Conservation (phyloP, 2,797 vertebrate genomes). For the Oryzias dopingdopingensis region DNA sequence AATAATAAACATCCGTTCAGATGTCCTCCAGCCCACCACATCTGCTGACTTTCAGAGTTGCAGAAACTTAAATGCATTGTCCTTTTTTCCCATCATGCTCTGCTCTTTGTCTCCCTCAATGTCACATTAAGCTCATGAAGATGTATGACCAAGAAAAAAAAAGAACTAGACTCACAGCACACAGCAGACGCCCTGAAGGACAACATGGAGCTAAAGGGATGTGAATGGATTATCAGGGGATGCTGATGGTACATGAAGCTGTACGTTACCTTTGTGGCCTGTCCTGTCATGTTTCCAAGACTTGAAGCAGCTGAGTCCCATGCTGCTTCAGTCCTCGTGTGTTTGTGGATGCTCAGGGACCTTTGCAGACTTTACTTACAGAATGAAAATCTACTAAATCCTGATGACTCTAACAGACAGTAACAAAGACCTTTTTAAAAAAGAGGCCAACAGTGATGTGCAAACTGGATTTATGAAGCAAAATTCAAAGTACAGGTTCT, state of each 20-base stretch:
- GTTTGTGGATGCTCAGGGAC: slow-evolving; percentile 7
- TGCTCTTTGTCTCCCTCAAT: slow-evolving; percentile 35
- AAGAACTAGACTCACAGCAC: slow-evolving; percentile 41
- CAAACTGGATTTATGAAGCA: background rate
- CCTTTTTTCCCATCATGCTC: slow-evolving; percentile 31
- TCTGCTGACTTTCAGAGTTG: background rate
- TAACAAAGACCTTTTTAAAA: background rate
- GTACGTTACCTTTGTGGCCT: slow-evolving; percentile 75
- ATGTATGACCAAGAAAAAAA: slow-evolving; percentile 10
- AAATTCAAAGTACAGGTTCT: background rate
- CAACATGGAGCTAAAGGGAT: slow-evolving; percentile 1
- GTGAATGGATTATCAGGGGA: slow-evolving; percentile 23
- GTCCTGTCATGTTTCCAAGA: slow-evolving; percentile 80
- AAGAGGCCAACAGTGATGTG: background rate
- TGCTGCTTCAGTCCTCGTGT: slow-evolving; percentile 61
- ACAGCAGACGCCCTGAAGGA: slow-evolving; percentile 31
- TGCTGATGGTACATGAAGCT: slow-evolving; percentile 18
- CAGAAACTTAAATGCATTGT: background rate
- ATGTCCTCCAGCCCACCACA: background rate
- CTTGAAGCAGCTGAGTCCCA: slow-evolving; percentile 85
- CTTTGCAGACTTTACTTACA: background rate
- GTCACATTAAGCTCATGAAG: slow-evolving; percentile 30
- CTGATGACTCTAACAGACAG: background rate
- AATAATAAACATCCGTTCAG: too few relatives aligned
- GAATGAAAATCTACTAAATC: slow-evolving; percentile 1